Conservation (phyloP, 2,113 vertebrate genomes). For the Ochotona princeps region DNA sequence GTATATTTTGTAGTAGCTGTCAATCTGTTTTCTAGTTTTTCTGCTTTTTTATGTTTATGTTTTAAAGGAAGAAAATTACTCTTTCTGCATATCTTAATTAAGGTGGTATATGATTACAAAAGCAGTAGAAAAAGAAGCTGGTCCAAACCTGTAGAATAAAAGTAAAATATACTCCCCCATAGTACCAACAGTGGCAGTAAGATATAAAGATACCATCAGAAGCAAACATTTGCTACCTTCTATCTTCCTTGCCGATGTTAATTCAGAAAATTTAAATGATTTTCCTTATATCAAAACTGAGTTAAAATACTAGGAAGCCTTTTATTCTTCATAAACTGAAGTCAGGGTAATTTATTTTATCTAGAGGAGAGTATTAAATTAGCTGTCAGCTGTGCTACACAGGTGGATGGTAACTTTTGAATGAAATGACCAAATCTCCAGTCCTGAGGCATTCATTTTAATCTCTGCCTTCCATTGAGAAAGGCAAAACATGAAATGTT, state of each 20-base stretch:
- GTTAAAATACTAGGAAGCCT: conserved; percentile 66
- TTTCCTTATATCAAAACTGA: conserved; percentile 73
- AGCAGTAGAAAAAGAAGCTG: not conserved
- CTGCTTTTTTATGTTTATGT: not conserved
- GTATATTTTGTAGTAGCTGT: conserved; percentile 11
- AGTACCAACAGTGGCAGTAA: conserved; percentile 38
- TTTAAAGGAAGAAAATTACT: conserved; percentile 48
- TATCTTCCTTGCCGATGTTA: conserved; percentile 52
- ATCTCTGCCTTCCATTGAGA: conserved; percentile 73
- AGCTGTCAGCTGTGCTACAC: conserved; percentile 83
- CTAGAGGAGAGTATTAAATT: conserved; percentile 86
- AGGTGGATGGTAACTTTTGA: conserved; percentile 82
- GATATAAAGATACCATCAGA: conserved; percentile 11
- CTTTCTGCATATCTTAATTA: conserved; percentile 46
- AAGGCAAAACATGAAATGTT: conserved; percentile 68
- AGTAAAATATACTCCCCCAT: not conserved
- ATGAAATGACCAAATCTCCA: conserved; percentile 81
- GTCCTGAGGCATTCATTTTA: conserved; percentile 81
- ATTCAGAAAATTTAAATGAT: conserved; percentile 70
- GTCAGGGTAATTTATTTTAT: conserved; percentile 84
- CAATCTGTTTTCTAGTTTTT: conserved; percentile 31
- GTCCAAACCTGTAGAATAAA: not conserved
- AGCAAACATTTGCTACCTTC: conserved; percentile 41
- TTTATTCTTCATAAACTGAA: conserved; percentile 77
- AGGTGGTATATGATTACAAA: not conserved